Base-by-base conservation (phyloP, 2,113 vertebrate species). In the Psittacus erithacus region DNA sequence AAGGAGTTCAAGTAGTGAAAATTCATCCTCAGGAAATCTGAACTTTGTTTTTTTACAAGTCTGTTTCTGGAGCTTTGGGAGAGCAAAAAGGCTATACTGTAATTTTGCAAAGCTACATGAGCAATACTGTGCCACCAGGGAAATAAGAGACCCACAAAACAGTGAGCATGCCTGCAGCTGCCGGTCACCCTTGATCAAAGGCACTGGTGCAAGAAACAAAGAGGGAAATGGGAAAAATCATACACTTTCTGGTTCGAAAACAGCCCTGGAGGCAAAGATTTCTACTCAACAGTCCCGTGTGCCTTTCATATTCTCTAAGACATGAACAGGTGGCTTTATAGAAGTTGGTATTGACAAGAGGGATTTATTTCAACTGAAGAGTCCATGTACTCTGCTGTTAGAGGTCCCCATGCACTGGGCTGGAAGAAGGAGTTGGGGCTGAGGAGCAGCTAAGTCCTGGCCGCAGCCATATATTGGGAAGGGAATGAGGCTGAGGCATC, bases 371-470 rank as follows among this genome's bases (percentile, higher is more conserved):
- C 10, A 6, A 12, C 17, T 8, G 57, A 60, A 33, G n/a, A 17
- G 33, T 17, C 9, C 3, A 2, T 49, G 20, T 18, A 4, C 44
- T 44, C 14, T 0, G 16, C 50, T 81, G 57, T 7, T 18, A 16
- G 63, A 62, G 3, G n/a, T 14, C 8, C 24, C 50, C 0, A 0
- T 2, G 46, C 29, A 0, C 24, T 3, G 39, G 14, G 31, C 7
- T 6, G 46, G 20, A 35, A 38, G 22, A n/a, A 43, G 20, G 20
- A 33, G 17, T 1, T 2, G 19, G 22, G 3, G 38, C 20, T 39
- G 62, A 44, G 75, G 18, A 49, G 47, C 43, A 59, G 43, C 53
- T 19, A 33, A 35, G 31, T 6, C 0, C 16, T 10, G 49, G 18
- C 47, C 15, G 13, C 22, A 22, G 16, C 7, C 1, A 0, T 4